Conservation (phyloP, 2,888 invertebrate genomes). For the Dromius quadrimaculatus region DNA sequence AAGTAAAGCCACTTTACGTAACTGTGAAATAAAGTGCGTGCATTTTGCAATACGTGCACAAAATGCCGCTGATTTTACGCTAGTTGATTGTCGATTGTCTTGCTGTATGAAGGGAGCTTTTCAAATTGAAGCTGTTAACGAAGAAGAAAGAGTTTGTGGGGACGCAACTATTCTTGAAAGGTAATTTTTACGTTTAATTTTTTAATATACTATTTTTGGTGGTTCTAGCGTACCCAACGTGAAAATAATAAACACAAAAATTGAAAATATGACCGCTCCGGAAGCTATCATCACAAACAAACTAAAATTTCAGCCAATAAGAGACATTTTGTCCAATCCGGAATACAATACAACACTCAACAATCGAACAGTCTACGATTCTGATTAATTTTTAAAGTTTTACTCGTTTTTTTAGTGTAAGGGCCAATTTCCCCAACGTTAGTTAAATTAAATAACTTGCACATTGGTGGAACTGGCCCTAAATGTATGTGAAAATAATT, state of each 20-base stretch:
- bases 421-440: no score
- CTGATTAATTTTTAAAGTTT: no score
- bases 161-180: constrained; percentile 2
- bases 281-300: constrained; percentile 61
- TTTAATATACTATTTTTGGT: constrained; percentile 15
- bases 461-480: no score
- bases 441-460: no score
- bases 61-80: constrained; percentile 52
- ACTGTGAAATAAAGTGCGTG: constrained; percentile 63
- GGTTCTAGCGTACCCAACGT: constrained; percentile 61
- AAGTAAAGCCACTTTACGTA: constrained; percentile 61
- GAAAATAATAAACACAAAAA: constrained; percentile 57
- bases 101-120: constrained; percentile 46
- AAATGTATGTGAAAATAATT: no score
- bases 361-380: no score
- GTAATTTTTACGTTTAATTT: constrained; percentile 11
- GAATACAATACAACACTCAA: constrained; percentile 36
- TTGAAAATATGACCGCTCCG: constrained; percentile 61
- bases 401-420: no score
- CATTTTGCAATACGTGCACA: constrained; percentile 56
- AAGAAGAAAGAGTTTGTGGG: constrained; percentile 6
- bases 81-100: constrained; percentile 17
- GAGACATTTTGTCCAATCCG: constrained; percentile 61
- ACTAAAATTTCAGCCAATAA: constrained; percentile 60
- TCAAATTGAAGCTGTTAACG: constrained; percentile 12